Percentiles rank a stretch among this genome's conserved stretches.
phyloP scores from a whole-genome alignment of 2,888 invertebrate species.

The Amphipoea lucens region DNA sequence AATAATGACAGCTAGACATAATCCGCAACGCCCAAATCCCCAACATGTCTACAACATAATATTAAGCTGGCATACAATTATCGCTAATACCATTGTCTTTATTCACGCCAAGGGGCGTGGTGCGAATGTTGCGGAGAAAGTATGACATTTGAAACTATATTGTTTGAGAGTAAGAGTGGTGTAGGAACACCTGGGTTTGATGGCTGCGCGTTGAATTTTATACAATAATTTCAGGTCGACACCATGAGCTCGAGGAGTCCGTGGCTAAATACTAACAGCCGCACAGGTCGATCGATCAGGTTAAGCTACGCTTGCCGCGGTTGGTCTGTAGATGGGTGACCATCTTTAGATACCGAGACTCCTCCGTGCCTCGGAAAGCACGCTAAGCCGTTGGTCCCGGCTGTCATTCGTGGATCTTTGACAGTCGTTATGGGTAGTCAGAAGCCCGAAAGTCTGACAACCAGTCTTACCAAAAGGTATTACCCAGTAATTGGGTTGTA shows the following conservation, averaged over 20 bases:
- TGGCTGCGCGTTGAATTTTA: slow-evolving; percentile 7
- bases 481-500: too few relatives aligned
- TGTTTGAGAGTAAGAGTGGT: slow-evolving; percentile 75
- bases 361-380: too few relatives aligned
- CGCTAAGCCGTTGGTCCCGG: too few relatives aligned
- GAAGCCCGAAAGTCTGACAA: too few relatives aligned
- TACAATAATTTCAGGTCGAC: not conserved
- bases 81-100: slow-evolving; percentile 84
- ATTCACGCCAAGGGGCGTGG: slow-evolving; percentile 80
- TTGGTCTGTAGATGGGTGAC: too few relatives aligned
- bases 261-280: too few relatives aligned
- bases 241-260: not conserved
- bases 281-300: too few relatives aligned
- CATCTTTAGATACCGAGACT: too few relatives aligned
- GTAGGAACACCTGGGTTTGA: slow-evolving; percentile 41
- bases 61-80: slow-evolving; percentile 82
- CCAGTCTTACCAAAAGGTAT: too few relatives aligned
- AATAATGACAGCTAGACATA: slow-evolving; percentile 13
- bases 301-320: too few relatives aligned
- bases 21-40: not conserved
- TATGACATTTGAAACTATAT: slow-evolving; percentile 74
- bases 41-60: slow-evolving; percentile 70
- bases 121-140: slow-evolving; percentile 76
- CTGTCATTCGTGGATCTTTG: too few relatives aligned
- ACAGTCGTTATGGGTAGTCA: too few relatives aligned